Base-by-base conservation (phyloP, 2,888 invertebrate species). In the Strigamia transsilvanica region DNA sequence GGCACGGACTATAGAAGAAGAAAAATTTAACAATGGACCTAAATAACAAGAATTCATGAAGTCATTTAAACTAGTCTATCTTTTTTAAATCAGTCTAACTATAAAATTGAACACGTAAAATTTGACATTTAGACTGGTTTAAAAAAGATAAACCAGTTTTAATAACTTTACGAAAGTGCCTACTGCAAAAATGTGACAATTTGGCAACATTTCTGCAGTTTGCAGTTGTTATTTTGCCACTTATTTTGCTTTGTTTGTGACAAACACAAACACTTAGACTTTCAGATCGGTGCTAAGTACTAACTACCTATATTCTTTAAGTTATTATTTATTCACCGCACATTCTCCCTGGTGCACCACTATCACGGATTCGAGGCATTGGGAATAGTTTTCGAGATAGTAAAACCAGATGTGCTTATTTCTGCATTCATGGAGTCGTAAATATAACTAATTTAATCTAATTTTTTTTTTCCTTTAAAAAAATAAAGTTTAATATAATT, bases 351-450 rank as follows among this genome's bases (percentile, higher is more conserved):
- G 73, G 32, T 73, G 73, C 73, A 73, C 73, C 73, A 73, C 73
- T 32, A 73, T 73, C 73, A 73, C 73, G 73, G 27, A 73, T 73
- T 73, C 56, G 27, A 13, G 23, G 32, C 73, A 73, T 73, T 73
- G 73, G 73, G 73, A 73, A 73, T 32, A 73, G 73, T 73, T 73
- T 73, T 73, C 73, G 32, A 73, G 73, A 73, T 73, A 73, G 13
- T 73, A 73, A 73, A 73, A 73, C 73, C 73, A 32, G 73, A 73
- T 73, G 73, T 32, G 73, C 73, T 73, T 73, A 73, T 73, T 73
- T 73, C 73, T 73, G 32, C 73, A 73, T 73, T 73, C 27, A 73
- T 73, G 73, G 73, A 15, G 73, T 73, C 73, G 15, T 73, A 73
- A 73, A 73, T 73, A 73, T 27, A 32, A 27, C 15, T 32, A 73